Base-by-base conservation (phyloP, 2,113 vertebrate species). In the Pedionomus torquatus region DNA sequence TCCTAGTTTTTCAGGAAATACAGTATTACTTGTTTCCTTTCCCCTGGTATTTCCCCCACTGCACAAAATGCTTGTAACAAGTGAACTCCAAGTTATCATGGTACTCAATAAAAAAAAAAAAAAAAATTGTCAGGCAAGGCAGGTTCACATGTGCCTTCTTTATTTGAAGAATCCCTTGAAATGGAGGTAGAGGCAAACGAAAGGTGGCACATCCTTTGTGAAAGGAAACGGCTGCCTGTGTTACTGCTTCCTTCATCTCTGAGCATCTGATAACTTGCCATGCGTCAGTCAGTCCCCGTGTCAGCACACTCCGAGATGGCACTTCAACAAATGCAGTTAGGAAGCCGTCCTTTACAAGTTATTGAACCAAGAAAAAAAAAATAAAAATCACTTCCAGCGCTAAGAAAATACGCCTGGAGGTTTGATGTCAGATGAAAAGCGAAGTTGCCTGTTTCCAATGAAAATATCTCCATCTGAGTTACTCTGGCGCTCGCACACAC, bases 171-270 rank as follows among this genome's bases (percentile, higher is more conserved):
- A 92, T 81, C 82, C 69, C 95, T 91, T 95, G 93, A 96, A 96
- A 94, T 37, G 41, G 89, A 89, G 57, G 96, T 28, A 76, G 90
- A 94, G 80, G 93, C 91, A 95, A 96, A 97, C 10, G 71, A 57
- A 93, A 96, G 89, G 92, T 94, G 91, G 93, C 94, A 95, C 69
- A 88, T 96, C 87, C 95, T 96, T 93, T 96, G 92, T 97, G 87
- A 83, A 87, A 90, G 92, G 82, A 11, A 94, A 75, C 17, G 6
- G 78, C 93, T 90, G 97, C 92, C 93, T 84, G 68, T 60, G 93
- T 75, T 93, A 86, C 83, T 14, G 95, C 92, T 79, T 37, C 93
- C 95, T 93, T 96, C 91, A 97, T 97, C 95, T 95, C 92, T n/a
- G 21, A 95, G 92, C 87, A 95, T 87, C 97, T 95, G 95, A 96